Percentiles rank a stretch among this genome's conserved stretches.
These are phyloP conservation scores for Oegoconia quadripuncta DNA, from an alignment of 2,888 invertebrate genomes.

Conservation along the genomic window DNA sequence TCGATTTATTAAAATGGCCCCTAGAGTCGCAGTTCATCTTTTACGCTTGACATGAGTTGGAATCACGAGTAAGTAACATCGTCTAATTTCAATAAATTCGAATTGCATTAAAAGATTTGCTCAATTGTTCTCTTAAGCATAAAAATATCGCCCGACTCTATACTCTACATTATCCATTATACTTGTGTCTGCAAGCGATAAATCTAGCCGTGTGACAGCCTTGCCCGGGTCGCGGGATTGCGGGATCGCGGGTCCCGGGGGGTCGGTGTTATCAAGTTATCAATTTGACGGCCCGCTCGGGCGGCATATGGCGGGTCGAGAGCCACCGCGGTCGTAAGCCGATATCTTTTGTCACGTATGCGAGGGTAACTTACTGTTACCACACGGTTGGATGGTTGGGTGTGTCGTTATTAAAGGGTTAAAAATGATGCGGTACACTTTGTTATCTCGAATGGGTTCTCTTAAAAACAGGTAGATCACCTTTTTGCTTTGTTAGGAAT, in stretches of 20 bases:
- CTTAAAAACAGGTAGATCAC: no score
- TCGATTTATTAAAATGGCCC: no score
- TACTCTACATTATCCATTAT: no score
- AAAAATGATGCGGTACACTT: not conserved
- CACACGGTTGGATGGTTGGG: not conserved
- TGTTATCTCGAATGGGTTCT: not conserved
- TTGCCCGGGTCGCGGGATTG: constrained; percentile 10
- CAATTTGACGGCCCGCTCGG: constrained; percentile 52
- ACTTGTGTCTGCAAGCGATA: not conserved
- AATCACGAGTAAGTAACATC: no score
- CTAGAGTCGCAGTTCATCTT: no score
- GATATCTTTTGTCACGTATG: constrained; percentile 2
- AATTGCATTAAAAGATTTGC: no score
- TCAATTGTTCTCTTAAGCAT: no score
- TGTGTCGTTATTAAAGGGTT: not conserved
- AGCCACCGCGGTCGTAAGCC: constrained; percentile 4
- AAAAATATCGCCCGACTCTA: no score
- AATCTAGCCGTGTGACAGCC: constrained; percentile 3
- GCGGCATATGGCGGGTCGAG: constrained; percentile 28
- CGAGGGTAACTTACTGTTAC: constrained; percentile 2
- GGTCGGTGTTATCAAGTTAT: constrained; percentile 67
- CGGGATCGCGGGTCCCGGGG: constrained; percentile 24
- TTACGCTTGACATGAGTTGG: no score
- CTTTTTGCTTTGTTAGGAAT: no score
- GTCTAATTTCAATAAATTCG: no score